Conservation (phyloP, 2,888 invertebrate species). For the Perizoma flavofasciatum region DNA sequence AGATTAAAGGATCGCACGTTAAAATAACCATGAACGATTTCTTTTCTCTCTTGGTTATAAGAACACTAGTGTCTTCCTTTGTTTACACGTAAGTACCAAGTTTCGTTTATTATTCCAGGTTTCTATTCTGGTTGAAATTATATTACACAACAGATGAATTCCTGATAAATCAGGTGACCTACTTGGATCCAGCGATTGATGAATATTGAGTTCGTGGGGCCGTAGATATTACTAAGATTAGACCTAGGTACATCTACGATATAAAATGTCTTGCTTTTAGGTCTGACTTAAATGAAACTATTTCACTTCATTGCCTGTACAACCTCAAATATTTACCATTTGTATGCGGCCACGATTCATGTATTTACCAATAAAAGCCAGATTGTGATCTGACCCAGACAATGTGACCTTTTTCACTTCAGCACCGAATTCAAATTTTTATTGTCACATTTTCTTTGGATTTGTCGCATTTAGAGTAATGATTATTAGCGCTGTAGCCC, state of each 20-base stretch:
- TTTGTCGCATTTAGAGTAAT: constrained; percentile 37
- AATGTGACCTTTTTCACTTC: constrained; percentile 28
- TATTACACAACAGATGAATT: constrained; percentile 41
- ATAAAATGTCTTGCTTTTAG: constrained; percentile 3
- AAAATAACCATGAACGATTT: too few relatives aligned
- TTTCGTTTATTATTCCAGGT: constrained; percentile 37
- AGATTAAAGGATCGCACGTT: too few relatives aligned
- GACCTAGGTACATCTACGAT: constrained; percentile 12
- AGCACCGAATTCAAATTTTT: constrained; percentile 32
- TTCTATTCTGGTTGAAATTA: constrained; percentile 41
- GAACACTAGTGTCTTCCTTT: too few relatives aligned
- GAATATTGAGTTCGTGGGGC: constrained; percentile 34
- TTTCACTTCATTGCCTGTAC: constrained; percentile 13
- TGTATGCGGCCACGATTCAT: constrained; percentile 25
- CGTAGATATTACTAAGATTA: constrained; percentile 10
- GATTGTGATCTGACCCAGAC: constrained; percentile 37
- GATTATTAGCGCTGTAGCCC: constrained; percentile 36
- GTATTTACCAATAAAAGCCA: constrained; percentile 32
- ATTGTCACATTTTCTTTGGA: constrained; percentile 28
- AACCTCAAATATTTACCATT: constrained; percentile 19
- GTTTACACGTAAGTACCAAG: too few relatives aligned
- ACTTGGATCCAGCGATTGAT: constrained; percentile 42
- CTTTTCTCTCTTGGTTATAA: too few relatives aligned
- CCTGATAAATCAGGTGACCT: constrained; percentile 46
- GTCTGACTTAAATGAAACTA: constrained; percentile 20